phyloP scores from a whole-genome alignment of 2,113 vertebrate species.

The Mixornis gularis region DNA sequence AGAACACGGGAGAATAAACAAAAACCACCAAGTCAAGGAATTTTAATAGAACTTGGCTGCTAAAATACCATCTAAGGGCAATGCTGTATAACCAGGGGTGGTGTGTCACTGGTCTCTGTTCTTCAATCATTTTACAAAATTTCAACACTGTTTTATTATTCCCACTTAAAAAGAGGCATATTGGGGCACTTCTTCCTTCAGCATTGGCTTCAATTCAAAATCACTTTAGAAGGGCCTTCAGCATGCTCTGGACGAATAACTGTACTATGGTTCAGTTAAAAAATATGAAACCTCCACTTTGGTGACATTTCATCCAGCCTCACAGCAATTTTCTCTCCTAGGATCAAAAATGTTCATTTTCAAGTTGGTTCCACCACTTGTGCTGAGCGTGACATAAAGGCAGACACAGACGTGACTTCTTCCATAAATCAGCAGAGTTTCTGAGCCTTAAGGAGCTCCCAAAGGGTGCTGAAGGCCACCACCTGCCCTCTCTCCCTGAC shows the following conservation, averaged over 20 bases:
- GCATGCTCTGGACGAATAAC: neutral
- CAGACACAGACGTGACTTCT: neutral
- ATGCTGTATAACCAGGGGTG: neutral
- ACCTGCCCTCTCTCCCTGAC: rapidly evolving
- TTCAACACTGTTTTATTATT: neutral
- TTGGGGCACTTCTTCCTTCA: neutral
- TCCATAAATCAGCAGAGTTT: neutral
- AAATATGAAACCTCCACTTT: neutral
- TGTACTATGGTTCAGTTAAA: neutral
- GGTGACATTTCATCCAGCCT: neutral
- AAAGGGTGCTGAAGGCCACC: neutral
- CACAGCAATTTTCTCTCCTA: neutral
- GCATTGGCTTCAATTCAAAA: neutral
- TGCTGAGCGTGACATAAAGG: no score
- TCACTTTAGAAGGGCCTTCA: neutral
- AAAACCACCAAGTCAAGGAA: neutral
- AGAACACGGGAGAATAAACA: neutral
- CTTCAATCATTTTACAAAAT: neutral
- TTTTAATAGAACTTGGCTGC: neutral
- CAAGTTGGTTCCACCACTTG: neutral
- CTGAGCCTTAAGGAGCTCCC: neutral
- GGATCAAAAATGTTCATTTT: neutral
- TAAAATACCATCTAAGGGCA: neutral
- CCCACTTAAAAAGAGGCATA: neutral
- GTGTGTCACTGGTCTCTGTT: rapidly evolving